A percentile compares a stretch with the other conserved stretches of the same genome.
Conservation (phyloP, 2,797 vertebrate genomes). For the Chelonia mydas region DNA sequence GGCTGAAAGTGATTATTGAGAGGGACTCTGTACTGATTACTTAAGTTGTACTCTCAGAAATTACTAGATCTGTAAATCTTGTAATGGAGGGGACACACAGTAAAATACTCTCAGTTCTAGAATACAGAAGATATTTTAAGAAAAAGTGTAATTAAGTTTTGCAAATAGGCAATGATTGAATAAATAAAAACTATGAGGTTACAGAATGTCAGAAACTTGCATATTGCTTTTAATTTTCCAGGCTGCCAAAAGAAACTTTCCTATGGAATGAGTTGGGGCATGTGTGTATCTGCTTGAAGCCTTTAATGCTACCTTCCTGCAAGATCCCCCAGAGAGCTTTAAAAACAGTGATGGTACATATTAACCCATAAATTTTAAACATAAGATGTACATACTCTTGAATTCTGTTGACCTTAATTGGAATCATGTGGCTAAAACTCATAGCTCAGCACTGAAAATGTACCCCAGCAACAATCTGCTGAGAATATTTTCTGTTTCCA, state of each 20-base stretch:
- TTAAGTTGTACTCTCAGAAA: background rate
- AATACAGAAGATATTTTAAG: background rate
- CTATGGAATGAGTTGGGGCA: background rate
- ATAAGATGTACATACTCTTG: background rate
- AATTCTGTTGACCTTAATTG: background rate
- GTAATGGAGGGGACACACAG: fast-evolving
- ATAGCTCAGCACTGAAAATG: background rate
- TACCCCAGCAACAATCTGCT: background rate
- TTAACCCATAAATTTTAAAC: background rate
- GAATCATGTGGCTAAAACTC: background rate
- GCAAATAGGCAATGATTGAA: background rate
- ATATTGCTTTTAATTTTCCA: background rate
- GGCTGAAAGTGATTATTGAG: background rate
- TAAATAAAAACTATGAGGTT: background rate
- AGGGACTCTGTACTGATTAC: background rate
- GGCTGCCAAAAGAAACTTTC: background rate
- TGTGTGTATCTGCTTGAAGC: background rate
- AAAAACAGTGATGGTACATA: background rate
- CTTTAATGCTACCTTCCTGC: background rate
- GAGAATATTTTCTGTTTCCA: background rate
- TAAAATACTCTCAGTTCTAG: background rate
- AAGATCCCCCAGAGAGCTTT: background rate
- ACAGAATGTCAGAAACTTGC: background rate
- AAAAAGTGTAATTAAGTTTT: background rate
- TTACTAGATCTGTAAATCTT: background rate